phyloP scores from a whole-genome alignment of 2,113 vertebrate genomes.

The Malurus melanocephalus region DNA sequence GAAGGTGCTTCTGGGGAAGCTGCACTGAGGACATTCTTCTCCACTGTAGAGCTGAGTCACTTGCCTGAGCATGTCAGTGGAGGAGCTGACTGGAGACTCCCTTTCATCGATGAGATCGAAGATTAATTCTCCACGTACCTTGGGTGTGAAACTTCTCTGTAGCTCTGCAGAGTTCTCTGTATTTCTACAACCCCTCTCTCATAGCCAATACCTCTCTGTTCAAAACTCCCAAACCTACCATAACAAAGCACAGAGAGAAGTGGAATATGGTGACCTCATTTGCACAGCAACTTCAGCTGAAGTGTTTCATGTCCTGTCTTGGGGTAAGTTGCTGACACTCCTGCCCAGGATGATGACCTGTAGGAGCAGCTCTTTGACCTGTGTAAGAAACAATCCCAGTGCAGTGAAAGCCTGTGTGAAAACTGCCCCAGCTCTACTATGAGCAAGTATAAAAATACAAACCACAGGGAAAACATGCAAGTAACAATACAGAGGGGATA shows the following conservation, averaged over 20 bases:
- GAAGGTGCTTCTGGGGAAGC: conserved; percentile 6
- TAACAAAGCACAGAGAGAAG: neutral
- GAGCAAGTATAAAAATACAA: neutral
- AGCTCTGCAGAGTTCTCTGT: neutral
- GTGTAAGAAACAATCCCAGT: neutral
- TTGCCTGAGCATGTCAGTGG: neutral
- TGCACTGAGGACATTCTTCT: neutral
- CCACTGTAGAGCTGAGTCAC: neutral
- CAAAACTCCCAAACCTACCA: neutral
- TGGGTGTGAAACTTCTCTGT: neutral
- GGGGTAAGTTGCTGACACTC: neutral
- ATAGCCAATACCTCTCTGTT: neutral
- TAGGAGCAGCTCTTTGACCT: neutral
- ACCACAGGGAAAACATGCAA: neutral
- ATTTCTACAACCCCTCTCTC: neutral
- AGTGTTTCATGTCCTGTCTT: neutral
- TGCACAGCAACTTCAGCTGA: neutral
- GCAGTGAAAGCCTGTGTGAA: neutral
- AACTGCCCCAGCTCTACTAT: neutral
- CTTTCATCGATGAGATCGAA: fast-evolving
- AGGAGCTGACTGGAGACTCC: neutral
- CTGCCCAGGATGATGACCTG: neutral
- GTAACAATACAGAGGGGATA: neutral
- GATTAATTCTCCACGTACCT: neutral
- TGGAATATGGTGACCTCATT: neutral